Conservation (phyloP, 2,113 vertebrate species). For the Caranx ignobilis region DNA sequence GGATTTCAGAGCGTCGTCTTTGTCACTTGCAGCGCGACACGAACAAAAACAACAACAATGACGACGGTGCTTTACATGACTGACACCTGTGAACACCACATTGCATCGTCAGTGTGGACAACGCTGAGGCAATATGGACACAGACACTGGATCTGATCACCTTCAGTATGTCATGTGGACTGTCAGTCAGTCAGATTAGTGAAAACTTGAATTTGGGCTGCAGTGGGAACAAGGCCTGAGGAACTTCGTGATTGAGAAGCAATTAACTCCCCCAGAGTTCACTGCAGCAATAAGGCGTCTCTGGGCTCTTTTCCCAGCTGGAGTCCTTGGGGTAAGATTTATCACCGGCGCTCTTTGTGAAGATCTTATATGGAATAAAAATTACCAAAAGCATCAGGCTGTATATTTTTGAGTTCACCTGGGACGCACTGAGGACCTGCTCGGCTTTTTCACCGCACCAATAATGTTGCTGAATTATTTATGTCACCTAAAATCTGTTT, state of each 20-base stretch:
- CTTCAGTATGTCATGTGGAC: too few species aligned
- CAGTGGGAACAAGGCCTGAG: slow-evolving; percentile 6
- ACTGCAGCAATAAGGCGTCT: slow-evolving; percentile 3
- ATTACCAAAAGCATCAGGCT: slow-evolving; percentile 38
- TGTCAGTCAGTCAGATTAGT: too few species aligned
- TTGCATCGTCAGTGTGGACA: too few species aligned
- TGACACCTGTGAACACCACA: too few species aligned
- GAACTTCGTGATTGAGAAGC: slow-evolving; percentile 5
- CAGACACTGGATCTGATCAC: too few species aligned
- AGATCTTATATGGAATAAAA: slow-evolving; percentile 58
- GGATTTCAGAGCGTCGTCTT: too few species aligned
- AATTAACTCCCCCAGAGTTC: slow-evolving; percentile 40
- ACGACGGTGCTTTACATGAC: too few species aligned
- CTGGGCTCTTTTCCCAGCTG: slow-evolving; percentile 21
- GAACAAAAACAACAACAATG: too few species aligned
- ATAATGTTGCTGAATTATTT: slow-evolving; percentile 22
- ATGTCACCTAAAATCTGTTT: slow-evolving; percentile 1
- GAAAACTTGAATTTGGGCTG: neutral
- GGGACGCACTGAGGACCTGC: slow-evolving; percentile 1
- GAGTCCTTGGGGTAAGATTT: slow-evolving; percentile 58
- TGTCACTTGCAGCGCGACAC: too few species aligned
- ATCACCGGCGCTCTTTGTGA: slow-evolving; percentile 28
- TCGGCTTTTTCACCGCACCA: neutral
- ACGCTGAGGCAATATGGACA: too few species aligned
- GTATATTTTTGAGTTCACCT: slow-evolving; percentile 13